phyloP scores from a whole-genome alignment of 2,888 invertebrate genomes.

The Spilarctia lutea region DNA sequence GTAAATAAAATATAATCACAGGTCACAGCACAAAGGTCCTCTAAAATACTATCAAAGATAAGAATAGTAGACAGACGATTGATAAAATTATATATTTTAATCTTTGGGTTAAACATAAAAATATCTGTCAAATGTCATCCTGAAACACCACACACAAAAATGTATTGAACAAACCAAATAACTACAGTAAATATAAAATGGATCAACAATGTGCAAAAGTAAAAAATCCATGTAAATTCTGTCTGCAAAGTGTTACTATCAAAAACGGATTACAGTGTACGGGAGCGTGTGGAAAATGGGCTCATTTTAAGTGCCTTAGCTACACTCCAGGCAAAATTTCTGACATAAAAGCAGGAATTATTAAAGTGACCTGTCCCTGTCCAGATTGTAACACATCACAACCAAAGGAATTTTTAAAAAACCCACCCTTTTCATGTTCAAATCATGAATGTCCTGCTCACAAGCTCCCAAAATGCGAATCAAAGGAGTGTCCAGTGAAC shows the following conservation, averaged over 20 bases:
- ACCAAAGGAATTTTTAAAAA: constrained; percentile 59
- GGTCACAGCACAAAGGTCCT: neutral
- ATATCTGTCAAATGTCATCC: constrained; percentile 1
- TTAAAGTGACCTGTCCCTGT: constrained; percentile 75
- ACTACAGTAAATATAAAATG: constrained; percentile 14
- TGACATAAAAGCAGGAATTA: constrained; percentile 72
- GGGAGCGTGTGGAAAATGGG: constrained; percentile 74
- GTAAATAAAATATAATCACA: neutral
- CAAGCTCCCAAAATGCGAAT: neutral
- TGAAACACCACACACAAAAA: neutral
- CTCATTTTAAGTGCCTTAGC: constrained; percentile 73
- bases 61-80: neutral
- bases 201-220: constrained; percentile 52
- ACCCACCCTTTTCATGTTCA: constrained; percentile 14
- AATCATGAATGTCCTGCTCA: constrained; percentile 14
- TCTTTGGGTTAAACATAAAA: neutral
- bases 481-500: neutral
- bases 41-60: neutral
- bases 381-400: constrained; percentile 68
- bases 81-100: neutral
- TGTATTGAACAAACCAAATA: constrained; percentile 4
- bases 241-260: constrained; percentile 61
- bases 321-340: constrained; percentile 76
- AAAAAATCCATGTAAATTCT: constrained; percentile 76
- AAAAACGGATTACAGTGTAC: constrained; percentile 74